phyloP scores from a whole-genome alignment of 2,888 invertebrate genomes.

The Labia minor region DNA sequence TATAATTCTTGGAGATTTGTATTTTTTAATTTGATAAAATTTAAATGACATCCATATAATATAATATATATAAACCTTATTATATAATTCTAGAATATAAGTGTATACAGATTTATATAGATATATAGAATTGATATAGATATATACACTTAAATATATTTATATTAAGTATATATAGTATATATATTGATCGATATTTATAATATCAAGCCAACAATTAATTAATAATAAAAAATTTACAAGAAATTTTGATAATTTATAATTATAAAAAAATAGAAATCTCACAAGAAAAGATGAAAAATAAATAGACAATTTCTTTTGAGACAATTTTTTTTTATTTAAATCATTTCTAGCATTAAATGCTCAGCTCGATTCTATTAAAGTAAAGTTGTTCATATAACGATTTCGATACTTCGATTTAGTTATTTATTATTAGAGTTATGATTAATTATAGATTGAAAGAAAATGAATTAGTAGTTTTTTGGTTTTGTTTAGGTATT shows the following conservation, averaged over 20 bases:
- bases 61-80: too few species aligned
- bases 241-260: too few species aligned
- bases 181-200: too few species aligned
- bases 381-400: background rate
- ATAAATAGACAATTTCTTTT: background rate
- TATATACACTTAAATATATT: too few species aligned
- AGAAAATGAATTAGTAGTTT: background rate
- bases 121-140: too few species aligned
- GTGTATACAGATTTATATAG: too few species aligned
- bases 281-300: background rate
- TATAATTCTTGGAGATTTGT: background rate
- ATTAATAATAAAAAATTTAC: background rate
- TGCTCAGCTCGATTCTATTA: background rate
- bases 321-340: background rate
- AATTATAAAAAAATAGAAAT: slow-evolving; percentile 8
- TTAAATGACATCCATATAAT: background rate
- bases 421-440: background rate
- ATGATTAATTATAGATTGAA: background rate
- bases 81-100: too few species aligned
- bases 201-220: background rate
- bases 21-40: background rate
- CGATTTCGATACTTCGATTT: too few species aligned
- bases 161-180: too few species aligned
- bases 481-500: background rate
- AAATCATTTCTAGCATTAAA: background rate